Conservation (phyloP, 1,140 invertebrate species). For the Drosophila subobscura region DNA sequence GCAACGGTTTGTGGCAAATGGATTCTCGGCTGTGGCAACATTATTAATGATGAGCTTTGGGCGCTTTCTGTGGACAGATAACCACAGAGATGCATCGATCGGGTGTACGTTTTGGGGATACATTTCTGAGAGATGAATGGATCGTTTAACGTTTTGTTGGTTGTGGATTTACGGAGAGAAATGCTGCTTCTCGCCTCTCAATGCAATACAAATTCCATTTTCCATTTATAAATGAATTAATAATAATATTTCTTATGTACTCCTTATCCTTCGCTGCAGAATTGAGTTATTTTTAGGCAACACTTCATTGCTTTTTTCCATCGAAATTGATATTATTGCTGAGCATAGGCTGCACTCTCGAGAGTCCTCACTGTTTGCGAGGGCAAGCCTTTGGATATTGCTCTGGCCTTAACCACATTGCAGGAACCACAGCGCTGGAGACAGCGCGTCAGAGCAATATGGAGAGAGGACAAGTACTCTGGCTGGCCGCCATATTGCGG, state of each 20-base stretch:
- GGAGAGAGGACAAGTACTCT: constrained; percentile 15
- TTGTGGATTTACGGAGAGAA: no score
- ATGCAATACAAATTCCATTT: no score
- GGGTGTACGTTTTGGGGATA: background rate
- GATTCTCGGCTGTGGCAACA: constrained; percentile 36
- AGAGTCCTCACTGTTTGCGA: background rate
- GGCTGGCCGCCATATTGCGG: constrained; percentile 43
- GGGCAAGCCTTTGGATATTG: constrained; percentile 12
- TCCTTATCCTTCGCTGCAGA: no score
- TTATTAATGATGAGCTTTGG: constrained; percentile 32
- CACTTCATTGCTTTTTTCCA: no score
- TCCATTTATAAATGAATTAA: no score
- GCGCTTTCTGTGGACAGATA: constrained; percentile 17
- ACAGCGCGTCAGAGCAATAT: no score
- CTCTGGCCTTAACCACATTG: constrained; percentile 9
- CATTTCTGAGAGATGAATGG: background rate
- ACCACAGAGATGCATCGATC: background rate
- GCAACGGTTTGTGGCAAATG: constrained; percentile 28
- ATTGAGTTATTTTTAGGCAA: no score
- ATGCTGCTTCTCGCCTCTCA: no score
- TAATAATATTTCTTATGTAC: no score
- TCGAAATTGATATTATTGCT: no score
- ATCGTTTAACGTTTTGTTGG: no score
- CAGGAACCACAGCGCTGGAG: background rate
- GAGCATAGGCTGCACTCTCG: no score